These are phyloP conservation scores for Lamprologus sp. DNA, from an alignment of 2,113 vertebrate genomes.

Conservation along the genomic window DNA sequence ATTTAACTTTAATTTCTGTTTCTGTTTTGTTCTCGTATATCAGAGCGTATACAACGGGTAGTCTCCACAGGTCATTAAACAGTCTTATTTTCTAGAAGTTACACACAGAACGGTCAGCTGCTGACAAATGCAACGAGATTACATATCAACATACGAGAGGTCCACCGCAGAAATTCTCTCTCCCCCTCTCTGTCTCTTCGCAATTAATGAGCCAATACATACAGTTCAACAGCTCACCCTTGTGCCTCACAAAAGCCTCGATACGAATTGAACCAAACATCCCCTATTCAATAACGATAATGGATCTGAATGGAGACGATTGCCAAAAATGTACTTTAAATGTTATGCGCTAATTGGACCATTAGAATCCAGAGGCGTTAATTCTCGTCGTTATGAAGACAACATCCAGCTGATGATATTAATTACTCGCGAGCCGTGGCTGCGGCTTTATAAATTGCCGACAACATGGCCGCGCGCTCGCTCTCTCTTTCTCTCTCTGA, in stretches of 20 bases:
- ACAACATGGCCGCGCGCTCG: slow-evolving; percentile 38
- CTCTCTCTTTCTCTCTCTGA: slow-evolving; percentile 28
- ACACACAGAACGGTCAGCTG: background rate
- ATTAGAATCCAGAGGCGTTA: slow-evolving; percentile 46
- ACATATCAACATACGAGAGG: background rate
- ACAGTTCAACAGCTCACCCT: slow-evolving; percentile 18
- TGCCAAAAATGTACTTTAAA: slow-evolving; percentile 59
- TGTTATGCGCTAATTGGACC: slow-evolving; percentile 54
- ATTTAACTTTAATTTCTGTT: background rate
- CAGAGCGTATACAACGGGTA: background rate
- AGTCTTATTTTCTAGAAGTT: background rate
- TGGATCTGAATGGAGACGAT: slow-evolving; percentile 44
- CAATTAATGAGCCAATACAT: slow-evolving; percentile 20
- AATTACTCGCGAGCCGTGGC: slow-evolving; percentile 54
- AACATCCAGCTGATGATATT: slow-evolving; percentile 60
- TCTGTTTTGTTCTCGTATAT: background rate
- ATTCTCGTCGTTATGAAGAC: slow-evolving; percentile 50
- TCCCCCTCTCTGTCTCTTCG: background rate
- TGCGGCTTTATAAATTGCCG: slow-evolving; percentile 51
- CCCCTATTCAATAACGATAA: slow-evolving; percentile 54
- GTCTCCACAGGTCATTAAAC: background rate
- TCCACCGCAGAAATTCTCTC: background rate
- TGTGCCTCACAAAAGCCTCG: slow-evolving; percentile 35
- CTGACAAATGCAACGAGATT: background rate
- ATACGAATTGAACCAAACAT: slow-evolving; percentile 41